Base-by-base conservation (phyloP, 2,888 invertebrate species). In the Tenthredo distinguenda region DNA sequence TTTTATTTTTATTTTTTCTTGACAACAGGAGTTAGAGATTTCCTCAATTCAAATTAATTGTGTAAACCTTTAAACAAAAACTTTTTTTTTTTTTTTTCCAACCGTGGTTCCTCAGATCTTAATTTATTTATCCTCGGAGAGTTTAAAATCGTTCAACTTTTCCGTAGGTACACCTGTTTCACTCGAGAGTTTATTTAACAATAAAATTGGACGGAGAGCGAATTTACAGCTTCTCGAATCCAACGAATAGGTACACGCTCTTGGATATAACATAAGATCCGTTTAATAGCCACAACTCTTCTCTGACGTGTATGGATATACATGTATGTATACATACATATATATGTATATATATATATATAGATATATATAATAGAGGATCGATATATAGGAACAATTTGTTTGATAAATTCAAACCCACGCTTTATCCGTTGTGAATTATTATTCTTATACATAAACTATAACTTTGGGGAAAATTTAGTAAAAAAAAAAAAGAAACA, bases 81-180 rank as follows among this genome's bases (percentile, higher is more conserved):
- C n/a, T n/a, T n/a, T n/a, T 47, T 47, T 43, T 9, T 12, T 43
- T 47, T 47, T 50, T 50, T 50, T 26, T 26, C 26, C n/a, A 50
- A 68, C 12, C 21, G 68, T 26, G 68, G 21, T 31, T 34, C 31
- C 15, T 68, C 15, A 34, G 68, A 68, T 68, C 68, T 68, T 15
- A 68, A 68, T 68, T 68, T 68, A 68, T 34, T 34, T 6, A 68
- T 68, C 31, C 31, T 62, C 50, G 18, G 62, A 68, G 68, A 68
- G 68, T 68, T 68, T 68, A 15, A 26, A 68, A 10, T 68, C 34
- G 18, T 68, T 31, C 34, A 68, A 31, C 31, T 68, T 68, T 34
- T 68, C 1, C 31, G 12, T n/a, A n/a, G n/a, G n/a, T 31, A 10
- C 34, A 68, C 31, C 68, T 68, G 68, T 68, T 31, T 68, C 31